These are phyloP conservation scores for Platyscapa corneri DNA, from an alignment of 1,140 invertebrate species.

Conservation along the genomic window DNA sequence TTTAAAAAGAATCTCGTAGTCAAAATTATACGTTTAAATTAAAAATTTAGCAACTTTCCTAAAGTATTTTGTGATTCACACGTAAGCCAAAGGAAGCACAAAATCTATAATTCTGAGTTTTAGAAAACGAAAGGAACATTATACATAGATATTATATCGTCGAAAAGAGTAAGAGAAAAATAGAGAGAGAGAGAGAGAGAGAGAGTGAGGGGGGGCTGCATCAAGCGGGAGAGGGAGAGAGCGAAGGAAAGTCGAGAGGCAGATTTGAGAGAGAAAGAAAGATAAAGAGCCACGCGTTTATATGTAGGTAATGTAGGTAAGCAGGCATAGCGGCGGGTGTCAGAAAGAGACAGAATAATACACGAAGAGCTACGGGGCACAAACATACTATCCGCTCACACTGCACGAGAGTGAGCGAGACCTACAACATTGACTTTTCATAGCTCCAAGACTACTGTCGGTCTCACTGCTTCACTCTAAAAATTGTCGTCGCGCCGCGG, in stretches of 20 bases:
- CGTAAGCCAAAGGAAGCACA: background rate
- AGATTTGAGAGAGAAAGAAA: conserved; percentile 15
- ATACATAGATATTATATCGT: background rate
- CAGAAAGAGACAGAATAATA: background rate
- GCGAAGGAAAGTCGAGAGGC: background rate
- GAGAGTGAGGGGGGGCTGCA: background rate
- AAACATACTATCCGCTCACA: background rate
- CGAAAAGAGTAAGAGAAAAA: background rate
- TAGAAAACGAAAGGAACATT: conserved; percentile 15
- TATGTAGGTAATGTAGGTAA: conserved; percentile 15
- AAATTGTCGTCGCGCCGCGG: conserved; percentile 20
- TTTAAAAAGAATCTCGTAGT: background rate
- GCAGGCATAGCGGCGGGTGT: background rate
- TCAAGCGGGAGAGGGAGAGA: background rate
- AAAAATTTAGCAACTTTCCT: background rate
- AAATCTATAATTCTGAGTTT: conserved; percentile 14
- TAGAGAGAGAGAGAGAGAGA: conserved; percentile 13
- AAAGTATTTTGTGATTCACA: background rate
- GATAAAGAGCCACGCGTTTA: conserved; percentile 18
- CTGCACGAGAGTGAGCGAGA: conserved; percentile 17
- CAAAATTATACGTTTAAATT: background rate
- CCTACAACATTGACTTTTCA: conserved; percentile 15
- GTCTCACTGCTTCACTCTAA: background rate
- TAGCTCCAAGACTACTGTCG: conserved; percentile 24
- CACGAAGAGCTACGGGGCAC: background rate